These are phyloP conservation scores for Cryptophagus acutangulus DNA, from an alignment of 2,888 invertebrate genomes.

Conservation along the genomic window DNA sequence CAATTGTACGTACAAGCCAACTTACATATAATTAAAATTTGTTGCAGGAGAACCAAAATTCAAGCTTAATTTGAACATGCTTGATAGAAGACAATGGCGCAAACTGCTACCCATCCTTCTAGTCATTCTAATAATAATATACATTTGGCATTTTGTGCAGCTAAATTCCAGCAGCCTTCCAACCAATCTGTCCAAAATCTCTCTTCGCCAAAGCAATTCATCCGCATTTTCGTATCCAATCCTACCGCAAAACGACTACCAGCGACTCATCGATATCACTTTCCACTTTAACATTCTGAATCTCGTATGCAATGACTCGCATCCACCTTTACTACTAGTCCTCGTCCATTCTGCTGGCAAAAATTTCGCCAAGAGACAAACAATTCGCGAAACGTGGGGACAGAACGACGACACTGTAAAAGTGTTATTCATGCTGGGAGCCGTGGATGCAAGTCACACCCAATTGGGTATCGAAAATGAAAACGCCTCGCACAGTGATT, in stretches of 20 bases:
- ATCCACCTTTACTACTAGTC: constrained; percentile 49
- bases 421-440: constrained; percentile 65
- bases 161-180: constrained; percentile 14
- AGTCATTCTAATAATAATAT: constrained; percentile 21
- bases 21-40: neutral
- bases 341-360: constrained; percentile 66
- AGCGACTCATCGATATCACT: constrained; percentile 26
- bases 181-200: constrained; percentile 14
- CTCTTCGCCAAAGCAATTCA: constrained; percentile 29
- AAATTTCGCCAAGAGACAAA: constrained; percentile 59
- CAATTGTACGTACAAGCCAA: neutral
- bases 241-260: constrained; percentile 27
- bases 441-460: constrained; percentile 41
- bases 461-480: constrained; percentile 49
- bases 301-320: constrained; percentile 26
- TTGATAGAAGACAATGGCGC: constrained; percentile 31
- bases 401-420: constrained; percentile 50
- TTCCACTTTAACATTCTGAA: constrained; percentile 27
- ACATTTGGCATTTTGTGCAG: too few species aligned
- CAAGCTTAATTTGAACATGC: constrained; percentile 34
- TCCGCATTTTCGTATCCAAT: constrained; percentile 26
- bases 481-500: constrained; percentile 56
- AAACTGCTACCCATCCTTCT: constrained; percentile 24
- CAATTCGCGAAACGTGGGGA: constrained; percentile 74
- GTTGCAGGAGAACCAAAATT: too few species aligned